Conservation (phyloP, 2,797 vertebrate species). For the Pipistrellus nathusii region DNA sequence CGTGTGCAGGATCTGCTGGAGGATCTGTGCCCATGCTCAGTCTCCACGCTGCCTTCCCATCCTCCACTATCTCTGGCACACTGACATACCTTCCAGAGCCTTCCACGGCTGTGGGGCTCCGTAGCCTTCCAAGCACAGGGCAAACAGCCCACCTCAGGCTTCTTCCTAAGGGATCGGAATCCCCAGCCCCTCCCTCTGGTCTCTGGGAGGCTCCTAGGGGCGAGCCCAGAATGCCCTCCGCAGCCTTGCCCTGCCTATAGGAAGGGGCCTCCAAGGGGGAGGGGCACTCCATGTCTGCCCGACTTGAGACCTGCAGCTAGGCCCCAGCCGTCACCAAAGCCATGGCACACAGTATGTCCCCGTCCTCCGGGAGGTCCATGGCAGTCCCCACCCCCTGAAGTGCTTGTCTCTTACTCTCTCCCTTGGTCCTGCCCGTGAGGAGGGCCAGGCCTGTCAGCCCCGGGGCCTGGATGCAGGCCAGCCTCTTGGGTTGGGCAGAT, state of each 20-base stretch:
- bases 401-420: background rate
- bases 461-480: background rate
- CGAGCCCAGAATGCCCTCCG: background rate
- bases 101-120: background rate
- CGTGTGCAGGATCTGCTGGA: no score
- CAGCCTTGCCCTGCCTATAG: background rate
- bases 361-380: background rate
- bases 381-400: background rate
- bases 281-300: background rate
- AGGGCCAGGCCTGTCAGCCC: background rate
- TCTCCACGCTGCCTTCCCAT: background rate
- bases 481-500: background rate
- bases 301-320: background rate
- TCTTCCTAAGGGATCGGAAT: background rate
- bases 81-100: background rate
- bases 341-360: background rate
- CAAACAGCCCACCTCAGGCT: background rate
- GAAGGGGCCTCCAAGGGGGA: background rate
- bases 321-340: background rate
- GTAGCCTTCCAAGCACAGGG: background rate
- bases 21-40: fast-evolving
- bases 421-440: background rate
- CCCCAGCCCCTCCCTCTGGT: background rate
- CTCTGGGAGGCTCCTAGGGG: background rate
- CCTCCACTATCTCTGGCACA: background rate